Conservation (phyloP, 2,113 vertebrate genomes). For the Chloroceryle aenea region DNA sequence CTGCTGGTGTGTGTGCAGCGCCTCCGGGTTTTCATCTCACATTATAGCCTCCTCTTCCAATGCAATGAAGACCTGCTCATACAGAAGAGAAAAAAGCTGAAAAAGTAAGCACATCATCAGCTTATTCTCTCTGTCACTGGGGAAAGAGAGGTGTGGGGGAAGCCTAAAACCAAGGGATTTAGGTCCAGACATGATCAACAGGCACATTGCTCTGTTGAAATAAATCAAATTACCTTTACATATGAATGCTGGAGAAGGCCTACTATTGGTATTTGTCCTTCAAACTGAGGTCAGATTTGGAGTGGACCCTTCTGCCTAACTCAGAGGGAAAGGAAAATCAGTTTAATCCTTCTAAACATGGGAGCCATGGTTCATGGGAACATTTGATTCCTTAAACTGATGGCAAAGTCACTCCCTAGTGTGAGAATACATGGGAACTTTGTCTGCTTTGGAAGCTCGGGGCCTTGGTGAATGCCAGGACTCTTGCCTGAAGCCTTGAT, state of each 20-base stretch:
- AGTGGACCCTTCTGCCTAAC: background rate
- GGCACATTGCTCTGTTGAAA: background rate
- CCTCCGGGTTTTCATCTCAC: constrained; percentile 89
- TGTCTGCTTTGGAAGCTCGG: background rate
- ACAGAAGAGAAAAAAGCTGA: constrained; percentile 90
- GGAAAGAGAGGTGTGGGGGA: background rate
- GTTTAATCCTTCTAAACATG: background rate
- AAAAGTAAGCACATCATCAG: constrained; percentile 80
- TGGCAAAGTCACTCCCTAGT: background rate
- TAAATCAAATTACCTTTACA: background rate
- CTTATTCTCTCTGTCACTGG: background rate
- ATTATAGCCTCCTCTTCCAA: constrained; percentile 91
- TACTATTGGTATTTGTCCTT: background rate
- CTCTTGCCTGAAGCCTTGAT: background rate
- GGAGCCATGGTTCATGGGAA: background rate
- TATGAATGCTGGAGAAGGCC: background rate
- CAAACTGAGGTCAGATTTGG: background rate
- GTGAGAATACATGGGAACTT: background rate
- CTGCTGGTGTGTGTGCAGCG: constrained; percentile 93
- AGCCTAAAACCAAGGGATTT: background rate
- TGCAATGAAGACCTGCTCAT: constrained; percentile 93
- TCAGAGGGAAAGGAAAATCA: background rate
- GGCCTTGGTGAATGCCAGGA: background rate
- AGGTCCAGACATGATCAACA: background rate
- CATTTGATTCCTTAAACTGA: background rate